Evolutionary conservation across 2,888 invertebrate genomes (phyloP).

Genomic region (Argyresthia albistria): DNA sequence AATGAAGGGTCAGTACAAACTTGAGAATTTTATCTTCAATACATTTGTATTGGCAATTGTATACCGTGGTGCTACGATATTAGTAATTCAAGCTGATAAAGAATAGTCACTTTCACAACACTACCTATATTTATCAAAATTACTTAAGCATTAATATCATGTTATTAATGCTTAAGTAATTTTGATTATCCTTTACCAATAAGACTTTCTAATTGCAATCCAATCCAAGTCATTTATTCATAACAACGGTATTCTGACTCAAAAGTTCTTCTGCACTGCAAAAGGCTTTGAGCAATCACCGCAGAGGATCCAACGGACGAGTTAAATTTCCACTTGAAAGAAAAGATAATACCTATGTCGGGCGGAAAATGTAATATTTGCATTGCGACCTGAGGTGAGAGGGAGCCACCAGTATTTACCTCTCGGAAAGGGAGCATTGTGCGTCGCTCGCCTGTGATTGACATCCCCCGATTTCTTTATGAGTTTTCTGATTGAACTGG

Average conservation of each 20-base stretch:
- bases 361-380: slow-evolving; percentile 52
- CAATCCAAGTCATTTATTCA: no score
- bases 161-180: no score
- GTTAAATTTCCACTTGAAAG: slow-evolving; percentile 19
- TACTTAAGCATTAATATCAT: background rate
- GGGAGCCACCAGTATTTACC: slow-evolving; percentile 12
- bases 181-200: no score
- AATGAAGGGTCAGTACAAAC: no score
- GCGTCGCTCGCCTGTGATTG: slow-evolving; percentile 11
- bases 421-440: background rate
- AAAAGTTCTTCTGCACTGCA: slow-evolving; percentile 23
- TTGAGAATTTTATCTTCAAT: no score
- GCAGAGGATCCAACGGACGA: slow-evolving; percentile 18
- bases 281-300: slow-evolving; percentile 45
- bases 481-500: slow-evolving; percentile 22
- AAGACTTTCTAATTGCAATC: no score
- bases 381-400: slow-evolving; percentile 11
- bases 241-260: slow-evolving; percentile 5
- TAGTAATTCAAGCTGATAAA: no score
- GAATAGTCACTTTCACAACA: background rate
- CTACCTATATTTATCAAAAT: no score
- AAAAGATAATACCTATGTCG: slow-evolving; percentile 39
- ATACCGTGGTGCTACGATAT: no score
- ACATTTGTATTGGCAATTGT: no score
- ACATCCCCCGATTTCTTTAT: slow-evolving; percentile 30